Conservation (phyloP, 2,113 vertebrate genomes). For the Danio rerio region GRCz12tu NC_133183.1:13471501-13472000, state of each 20-base stretch:
- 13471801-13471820: slow-evolving; percentile 47
- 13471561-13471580: too few relatives aligned
- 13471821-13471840: slow-evolving; percentile 40
- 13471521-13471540: too few relatives aligned
- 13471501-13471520: too few relatives aligned
- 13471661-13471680: too few relatives aligned
- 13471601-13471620: too few relatives aligned
- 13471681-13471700: neutral
- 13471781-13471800: neutral
- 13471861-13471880: slow-evolving; percentile 2
- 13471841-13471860: slow-evolving; percentile 35
- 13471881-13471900: slow-evolving; percentile 46
- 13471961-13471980: slow-evolving; percentile 6
- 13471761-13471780: slow-evolving; percentile 30
- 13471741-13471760: neutral
- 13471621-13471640: too few relatives aligned
- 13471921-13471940: slow-evolving; percentile 48
- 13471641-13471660: too few relatives aligned
- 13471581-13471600: too few relatives aligned
- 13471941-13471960: neutral
- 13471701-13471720: neutral
- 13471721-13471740: slow-evolving; percentile 17
- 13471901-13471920: slow-evolving; percentile 35
- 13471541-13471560: too few relatives aligned
- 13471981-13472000: neutral